Evolutionary conservation across 2,113 vertebrate species (phyloP), one percentile per base, ranked within the genome.

Genomic region (Stegostoma tigrinum): DNA sequence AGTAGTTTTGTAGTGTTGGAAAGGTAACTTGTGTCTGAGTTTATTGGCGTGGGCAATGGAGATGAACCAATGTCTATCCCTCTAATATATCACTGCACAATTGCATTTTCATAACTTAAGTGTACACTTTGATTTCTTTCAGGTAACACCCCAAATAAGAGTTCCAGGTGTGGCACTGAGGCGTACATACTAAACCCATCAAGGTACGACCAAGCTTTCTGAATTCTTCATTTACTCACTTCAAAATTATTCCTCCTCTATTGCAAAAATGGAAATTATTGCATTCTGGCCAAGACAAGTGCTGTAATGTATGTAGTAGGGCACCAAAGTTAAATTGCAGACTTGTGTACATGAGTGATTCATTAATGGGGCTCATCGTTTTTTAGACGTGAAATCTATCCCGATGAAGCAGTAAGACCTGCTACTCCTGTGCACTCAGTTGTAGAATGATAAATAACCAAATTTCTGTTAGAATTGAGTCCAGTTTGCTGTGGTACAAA

Each of bases 161-260:
- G 24, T 48, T 72, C 67, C 68, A 30, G 94, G 8, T 48, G 45
- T 95, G 68, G 94, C 23, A 95, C 67, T 72, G 94, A 95, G 68
- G 67, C 68, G 30, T 72, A 48, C 45, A 24, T 95, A 52, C 45
- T 95, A 72, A 95, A 95, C 70, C 94, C 94, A 45, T 95, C 94
- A 72, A 95, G 94, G 94, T 95, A 75, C 72, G 45, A 52, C 21
- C 5, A 17, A 23, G 67, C 24, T n/a, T 12, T 24, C n/a, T n/a
- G 89, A 38, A 61, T 64, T 91, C 30, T 91, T 89, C 8, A 12
- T 48, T 91, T 55, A 55, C 55, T 52, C 10, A 61, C 86, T 89
- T 55, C 27, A n/a, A 64, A 64, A 61, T 89, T 17, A 90, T 64
- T 7, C 52, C 6, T 30, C 87, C 34, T 5, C 30, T n/a, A 3